Evolutionary conservation across 2,888 invertebrate species (phyloP).

Genomic region (Uloborus plumipes): DNA sequence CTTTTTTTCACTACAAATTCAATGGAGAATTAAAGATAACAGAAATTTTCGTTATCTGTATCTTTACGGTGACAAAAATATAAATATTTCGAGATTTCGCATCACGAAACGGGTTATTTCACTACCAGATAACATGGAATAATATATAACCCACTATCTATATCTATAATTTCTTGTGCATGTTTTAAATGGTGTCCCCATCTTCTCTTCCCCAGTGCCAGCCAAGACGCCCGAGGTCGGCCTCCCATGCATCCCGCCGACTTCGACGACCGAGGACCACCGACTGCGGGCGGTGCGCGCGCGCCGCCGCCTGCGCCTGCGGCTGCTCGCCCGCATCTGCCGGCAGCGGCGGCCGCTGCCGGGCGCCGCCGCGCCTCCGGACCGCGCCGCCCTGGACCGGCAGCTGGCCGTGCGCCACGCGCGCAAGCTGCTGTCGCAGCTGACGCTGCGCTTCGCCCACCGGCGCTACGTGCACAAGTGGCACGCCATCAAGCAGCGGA

Average conservation of each 20-base stretch:
- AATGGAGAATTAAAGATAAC: too few species aligned
- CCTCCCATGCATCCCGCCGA: not conserved
- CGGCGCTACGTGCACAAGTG: conserved; percentile 50
- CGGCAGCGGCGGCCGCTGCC: conserved; percentile 30
- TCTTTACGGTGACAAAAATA: too few species aligned
- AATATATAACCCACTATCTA: too few species aligned
- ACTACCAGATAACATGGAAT: too few species aligned
- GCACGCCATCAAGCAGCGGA: conserved; percentile 66
- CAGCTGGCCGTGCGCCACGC: conserved; percentile 35
- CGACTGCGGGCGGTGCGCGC: conserved; percentile 35
- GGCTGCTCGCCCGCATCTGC: conserved; percentile 47
- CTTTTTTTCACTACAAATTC: too few species aligned
- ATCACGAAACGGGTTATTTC: too few species aligned
- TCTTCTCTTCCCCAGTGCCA: conserved; percentile 11
- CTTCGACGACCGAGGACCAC: not conserved
- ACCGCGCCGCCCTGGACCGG: conserved; percentile 18
- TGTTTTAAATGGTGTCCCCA: not conserved
- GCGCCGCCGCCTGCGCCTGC: conserved; percentile 31
- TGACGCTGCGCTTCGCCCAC: conserved; percentile 58
- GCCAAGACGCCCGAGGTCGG: conserved; percentile 33
- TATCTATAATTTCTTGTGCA: not conserved
- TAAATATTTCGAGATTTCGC: too few species aligned
- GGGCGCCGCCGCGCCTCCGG: not conserved
- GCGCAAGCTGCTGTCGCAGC: conserved; percentile 52
- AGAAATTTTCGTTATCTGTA: too few species aligned